These are phyloP conservation scores for Hyaena hyaena DNA, from an alignment of 2,113 vertebrate species.

Conservation along the genomic window DNA sequence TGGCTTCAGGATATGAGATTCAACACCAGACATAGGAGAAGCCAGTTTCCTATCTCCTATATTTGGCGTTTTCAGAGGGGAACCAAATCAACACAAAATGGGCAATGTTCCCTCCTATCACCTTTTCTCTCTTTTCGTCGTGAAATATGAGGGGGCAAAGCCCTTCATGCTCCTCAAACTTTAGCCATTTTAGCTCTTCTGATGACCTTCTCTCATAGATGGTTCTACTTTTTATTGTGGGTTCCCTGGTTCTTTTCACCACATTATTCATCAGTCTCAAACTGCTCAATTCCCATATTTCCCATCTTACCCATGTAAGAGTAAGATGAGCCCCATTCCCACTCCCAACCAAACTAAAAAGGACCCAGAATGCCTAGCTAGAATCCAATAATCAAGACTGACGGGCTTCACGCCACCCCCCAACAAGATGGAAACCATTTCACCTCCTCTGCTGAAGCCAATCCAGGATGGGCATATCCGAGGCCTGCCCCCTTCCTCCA, in stretches of 20 bases:
- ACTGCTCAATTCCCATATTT: background rate
- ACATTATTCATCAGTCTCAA: constrained; percentile 3
- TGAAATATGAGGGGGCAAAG: background rate
- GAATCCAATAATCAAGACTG: background rate
- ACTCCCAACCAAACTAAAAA: background rate
- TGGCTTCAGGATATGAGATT: background rate
- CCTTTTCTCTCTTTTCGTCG: background rate
- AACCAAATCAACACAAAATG: background rate
- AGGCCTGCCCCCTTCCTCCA: constrained; percentile 87
- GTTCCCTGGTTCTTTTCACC: background rate
- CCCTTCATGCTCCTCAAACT: background rate
- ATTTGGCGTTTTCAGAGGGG: background rate
- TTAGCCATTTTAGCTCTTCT: background rate
- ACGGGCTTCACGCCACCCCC: background rate
- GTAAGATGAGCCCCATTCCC: background rate
- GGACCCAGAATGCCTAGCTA: background rate
- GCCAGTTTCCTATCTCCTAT: background rate
- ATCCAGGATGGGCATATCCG: constrained; percentile 85
- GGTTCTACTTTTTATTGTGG: background rate
- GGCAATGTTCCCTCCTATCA: background rate
- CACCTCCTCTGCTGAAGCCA: constrained; percentile 85
- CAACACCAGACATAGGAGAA: background rate
- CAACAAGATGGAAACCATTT: constrained; percentile 66
- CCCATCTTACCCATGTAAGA: background rate
- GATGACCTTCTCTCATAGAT: background rate